phyloP scores from a whole-genome alignment of 2,888 invertebrate genomes.

The Pseudanteris insignis region DNA sequence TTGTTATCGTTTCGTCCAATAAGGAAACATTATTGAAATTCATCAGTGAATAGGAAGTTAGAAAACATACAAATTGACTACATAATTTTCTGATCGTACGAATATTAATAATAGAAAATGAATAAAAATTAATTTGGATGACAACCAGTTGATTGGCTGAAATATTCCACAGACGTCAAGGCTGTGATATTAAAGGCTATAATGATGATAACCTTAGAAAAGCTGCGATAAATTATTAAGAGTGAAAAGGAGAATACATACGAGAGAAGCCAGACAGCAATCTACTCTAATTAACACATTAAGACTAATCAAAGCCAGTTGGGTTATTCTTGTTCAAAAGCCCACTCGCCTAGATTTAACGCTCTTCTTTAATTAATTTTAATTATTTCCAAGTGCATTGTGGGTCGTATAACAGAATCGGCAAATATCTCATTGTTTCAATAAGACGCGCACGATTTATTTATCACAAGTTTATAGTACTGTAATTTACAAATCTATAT shows the following conservation, averaged over 20 bases:
- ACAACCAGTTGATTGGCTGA: too few relatives aligned
- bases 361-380: constrained; percentile 64
- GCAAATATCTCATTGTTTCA: constrained; percentile 21
- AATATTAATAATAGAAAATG: too few relatives aligned
- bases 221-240: constrained; percentile 26
- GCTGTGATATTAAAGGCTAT: constrained; percentile 11
- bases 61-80: too few relatives aligned
- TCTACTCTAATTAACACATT: constrained; percentile 66
- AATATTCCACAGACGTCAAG: too few relatives aligned
- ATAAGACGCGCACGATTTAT: constrained; percentile 19
- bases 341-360: constrained; percentile 65
- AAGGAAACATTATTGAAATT: too few relatives aligned
- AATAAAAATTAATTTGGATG: constrained; percentile 33
- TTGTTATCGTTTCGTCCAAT: too few relatives aligned
- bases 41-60: too few relatives aligned
- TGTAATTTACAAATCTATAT: too few relatives aligned
- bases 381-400: constrained; percentile 59
- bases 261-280: constrained; percentile 55
- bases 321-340: constrained; percentile 59
- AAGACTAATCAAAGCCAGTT: constrained; percentile 64
- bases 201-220: constrained; percentile 40
- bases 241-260: constrained; percentile 41
- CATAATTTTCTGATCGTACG: too few relatives aligned
- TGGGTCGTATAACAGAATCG: constrained; percentile 49
- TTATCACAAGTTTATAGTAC: not conserved